phyloP scores from a whole-genome alignment of 92 coral and sea anemone genomes.

The Porites cylindrica region DNA sequence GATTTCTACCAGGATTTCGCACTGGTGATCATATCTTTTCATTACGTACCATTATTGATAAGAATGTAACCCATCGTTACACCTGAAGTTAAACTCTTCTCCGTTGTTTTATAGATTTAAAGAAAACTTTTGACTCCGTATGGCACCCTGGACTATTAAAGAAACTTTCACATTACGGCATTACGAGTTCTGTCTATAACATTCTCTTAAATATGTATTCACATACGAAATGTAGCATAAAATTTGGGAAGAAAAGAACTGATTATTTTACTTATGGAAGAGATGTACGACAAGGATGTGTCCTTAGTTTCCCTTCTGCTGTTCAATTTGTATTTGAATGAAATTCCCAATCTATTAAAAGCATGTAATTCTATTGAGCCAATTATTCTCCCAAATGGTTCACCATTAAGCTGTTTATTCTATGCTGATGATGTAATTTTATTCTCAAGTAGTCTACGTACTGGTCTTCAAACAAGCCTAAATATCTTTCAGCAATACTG shows the following conservation, averaged over 20 bases:
- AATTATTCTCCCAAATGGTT: too few relatives aligned
- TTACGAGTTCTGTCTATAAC: not conserved
- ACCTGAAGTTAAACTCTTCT: not conserved
- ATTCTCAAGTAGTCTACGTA: too few relatives aligned
- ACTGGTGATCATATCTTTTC: not conserved
- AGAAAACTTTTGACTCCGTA: not conserved
- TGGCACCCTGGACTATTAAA: not conserved
- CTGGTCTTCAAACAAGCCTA: too few relatives aligned
- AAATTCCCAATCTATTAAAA: too few relatives aligned
- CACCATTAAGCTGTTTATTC: too few relatives aligned
- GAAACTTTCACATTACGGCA: not conserved
- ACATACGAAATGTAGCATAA: not conserved
- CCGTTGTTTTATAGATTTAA: not conserved
- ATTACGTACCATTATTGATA: not conserved
- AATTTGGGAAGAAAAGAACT: too few relatives aligned
- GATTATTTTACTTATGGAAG: too few relatives aligned
- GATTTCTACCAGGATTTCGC: not conserved
- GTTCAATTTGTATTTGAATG: not conserved
- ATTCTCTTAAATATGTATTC: not conserved
- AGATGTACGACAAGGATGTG: not conserved
- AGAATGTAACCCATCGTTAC: not conserved
- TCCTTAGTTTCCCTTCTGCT: not conserved
- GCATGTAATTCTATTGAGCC: too few relatives aligned
- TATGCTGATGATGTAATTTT: too few relatives aligned
- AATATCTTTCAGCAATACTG: too few relatives aligned